A percentile compares a stretch with the other conserved stretches of the same genome.
Conservation (phyloP, 1,140 invertebrate genomes). For the Drosophila murphyi region DNA sequence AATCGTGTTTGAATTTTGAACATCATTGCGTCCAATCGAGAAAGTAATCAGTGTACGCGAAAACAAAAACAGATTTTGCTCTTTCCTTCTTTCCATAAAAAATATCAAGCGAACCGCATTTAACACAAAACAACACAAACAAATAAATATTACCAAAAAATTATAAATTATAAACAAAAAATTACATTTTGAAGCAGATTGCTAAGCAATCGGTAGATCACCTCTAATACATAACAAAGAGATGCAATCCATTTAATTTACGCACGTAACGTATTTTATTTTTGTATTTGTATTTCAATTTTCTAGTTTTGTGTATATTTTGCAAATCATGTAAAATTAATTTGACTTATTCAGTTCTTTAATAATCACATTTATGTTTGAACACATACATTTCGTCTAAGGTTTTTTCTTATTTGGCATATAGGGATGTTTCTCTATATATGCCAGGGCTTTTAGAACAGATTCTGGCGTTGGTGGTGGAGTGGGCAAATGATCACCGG, state of each 20-base stretch:
- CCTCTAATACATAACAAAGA: too few relatives aligned
- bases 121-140: background rate
- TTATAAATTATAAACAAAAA: too few relatives aligned
- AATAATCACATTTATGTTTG: slow-evolving; percentile 59
- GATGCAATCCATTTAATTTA: background rate
- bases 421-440: slow-evolving; percentile 68
- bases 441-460: slow-evolving; percentile 72
- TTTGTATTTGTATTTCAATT: slow-evolving; percentile 18
- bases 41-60: slow-evolving; percentile 30
- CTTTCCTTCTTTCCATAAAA: background rate
- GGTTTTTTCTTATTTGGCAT: slow-evolving; percentile 30
- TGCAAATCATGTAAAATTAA: slow-evolving; percentile 20
- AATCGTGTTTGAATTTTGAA: slow-evolving; percentile 5
- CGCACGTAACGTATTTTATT: background rate
- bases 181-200: too few relatives aligned
- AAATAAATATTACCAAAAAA: too few relatives aligned
- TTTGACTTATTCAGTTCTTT: slow-evolving; percentile 61
- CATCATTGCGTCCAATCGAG: slow-evolving; percentile 20
- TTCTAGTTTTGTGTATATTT: slow-evolving; percentile 31
- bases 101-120: background rate
- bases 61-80: slow-evolving; percentile 12
- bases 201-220: too few relatives aligned
- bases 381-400: slow-evolving; percentile 14
- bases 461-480: slow-evolving; percentile 87
- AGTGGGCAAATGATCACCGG: slow-evolving; percentile 87